A percentile compares a stretch with the other conserved stretches of the same genome.
Conservation (phyloP, 1,140 invertebrate genomes). For the Batillaria attramentaria region DNA sequence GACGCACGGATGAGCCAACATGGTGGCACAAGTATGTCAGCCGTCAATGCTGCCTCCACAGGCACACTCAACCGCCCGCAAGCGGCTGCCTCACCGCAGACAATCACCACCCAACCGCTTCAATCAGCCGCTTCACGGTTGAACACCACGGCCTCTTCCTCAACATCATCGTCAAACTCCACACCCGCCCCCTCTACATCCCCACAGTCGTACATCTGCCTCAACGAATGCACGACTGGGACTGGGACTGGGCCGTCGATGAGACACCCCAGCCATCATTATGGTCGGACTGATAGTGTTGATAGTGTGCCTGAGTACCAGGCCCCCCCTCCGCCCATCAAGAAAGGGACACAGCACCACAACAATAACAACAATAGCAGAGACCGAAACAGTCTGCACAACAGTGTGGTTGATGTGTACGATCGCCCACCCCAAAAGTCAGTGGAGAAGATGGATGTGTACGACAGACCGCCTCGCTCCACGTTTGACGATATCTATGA, state of each 20-base stretch:
- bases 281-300: conserved; percentile 48
- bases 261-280: conserved; percentile 60
- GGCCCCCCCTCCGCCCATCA: conserved; percentile 57
- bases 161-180: background rate
- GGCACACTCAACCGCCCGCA: too few relatives aligned
- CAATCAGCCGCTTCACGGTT: background rate
- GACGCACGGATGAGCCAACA: conserved; percentile 18
- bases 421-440: conserved; percentile 43
- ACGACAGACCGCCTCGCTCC: conserved; percentile 28
- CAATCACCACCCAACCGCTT: background rate
- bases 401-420: conserved; percentile 38
- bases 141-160: conserved; percentile 23
- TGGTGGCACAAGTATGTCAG: background rate
- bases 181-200: conserved; percentile 26
- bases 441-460: background rate
- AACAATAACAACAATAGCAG: conserved; percentile 37
- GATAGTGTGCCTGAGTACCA: conserved; percentile 62
- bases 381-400: conserved; percentile 25
- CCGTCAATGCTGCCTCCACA: background rate
- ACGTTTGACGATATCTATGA: conserved; percentile 51
- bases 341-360: conserved; percentile 21
- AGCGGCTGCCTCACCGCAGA: too few relatives aligned
- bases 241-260: conserved; percentile 72
- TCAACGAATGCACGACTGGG: conserved; percentile 91
- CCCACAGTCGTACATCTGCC: conserved; percentile 73